Evolutionary conservation across 1,140 invertebrate species (phyloP).

Genomic region (Batillaria attramentaria): DNA sequence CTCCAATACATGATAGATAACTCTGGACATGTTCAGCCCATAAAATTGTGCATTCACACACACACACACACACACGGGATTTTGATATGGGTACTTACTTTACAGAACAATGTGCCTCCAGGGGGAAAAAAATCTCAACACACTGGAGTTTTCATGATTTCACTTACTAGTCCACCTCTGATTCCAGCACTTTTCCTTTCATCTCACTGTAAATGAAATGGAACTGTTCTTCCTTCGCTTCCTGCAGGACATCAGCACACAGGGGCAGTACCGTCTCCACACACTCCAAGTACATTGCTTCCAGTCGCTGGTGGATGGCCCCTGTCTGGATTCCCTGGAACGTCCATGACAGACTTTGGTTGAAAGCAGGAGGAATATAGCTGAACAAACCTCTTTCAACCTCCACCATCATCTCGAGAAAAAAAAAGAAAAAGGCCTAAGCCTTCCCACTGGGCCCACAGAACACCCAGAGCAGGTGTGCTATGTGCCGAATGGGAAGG

Average conservation of each 20-base stretch:
- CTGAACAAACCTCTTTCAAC: neutral
- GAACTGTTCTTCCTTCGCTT: neutral
- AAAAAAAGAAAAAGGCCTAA: neutral
- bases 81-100: neutral
- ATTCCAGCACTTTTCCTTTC: constrained; percentile 25
- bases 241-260: neutral
- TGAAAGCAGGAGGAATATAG: no score
- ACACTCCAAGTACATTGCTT: constrained; percentile 23
- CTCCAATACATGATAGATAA: no score
- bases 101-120: no score
- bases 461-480: neutral
- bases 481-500: no score
- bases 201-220: constrained; percentile 13
- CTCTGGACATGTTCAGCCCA: no score
- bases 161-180: constrained; percentile 25
- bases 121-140: neutral
- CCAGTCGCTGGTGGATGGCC: neutral
- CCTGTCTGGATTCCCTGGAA: constrained; percentile 12
- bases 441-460: neutral
- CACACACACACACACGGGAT: neutral
- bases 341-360: neutral
- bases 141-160: neutral
- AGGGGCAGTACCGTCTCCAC: neutral
- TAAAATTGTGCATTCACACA: neutral
- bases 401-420: neutral